Percentiles rank a stretch among this genome's conserved stretches.
These are phyloP conservation scores for Pungitius pungitius DNA, from an alignment of 2,113 vertebrate genomes.

Conservation along the genomic window DNA sequence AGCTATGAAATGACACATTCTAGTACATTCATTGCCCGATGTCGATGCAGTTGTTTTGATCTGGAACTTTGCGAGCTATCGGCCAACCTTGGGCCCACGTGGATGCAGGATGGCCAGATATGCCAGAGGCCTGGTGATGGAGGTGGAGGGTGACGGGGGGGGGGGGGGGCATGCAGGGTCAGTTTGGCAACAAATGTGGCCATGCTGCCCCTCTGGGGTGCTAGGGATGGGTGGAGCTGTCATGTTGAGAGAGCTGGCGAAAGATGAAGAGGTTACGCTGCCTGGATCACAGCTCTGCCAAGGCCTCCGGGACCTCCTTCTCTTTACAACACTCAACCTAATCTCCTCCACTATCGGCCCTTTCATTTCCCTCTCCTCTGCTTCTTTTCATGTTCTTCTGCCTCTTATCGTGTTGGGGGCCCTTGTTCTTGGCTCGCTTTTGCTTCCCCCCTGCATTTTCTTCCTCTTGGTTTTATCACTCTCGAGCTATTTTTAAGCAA, in stretches of 20 bases:
- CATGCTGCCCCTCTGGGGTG: slow-evolving; percentile 49
- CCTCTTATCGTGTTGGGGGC: slow-evolving; percentile 42
- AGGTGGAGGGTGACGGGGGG: slow-evolving; percentile 4
- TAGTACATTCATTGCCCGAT: background rate
- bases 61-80: background rate
- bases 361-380: slow-evolving; percentile 41
- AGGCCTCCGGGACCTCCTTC: slow-evolving; percentile 50
- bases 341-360: slow-evolving; percentile 40
- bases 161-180: slow-evolving; percentile 22
- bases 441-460: slow-evolving; percentile 2
- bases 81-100: background rate
- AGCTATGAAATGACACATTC: background rate
- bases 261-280: slow-evolving; percentile 69
- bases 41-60: background rate
- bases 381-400: slow-evolving; percentile 40
- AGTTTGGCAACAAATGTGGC: slow-evolving; percentile 48
- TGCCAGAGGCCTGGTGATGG: slow-evolving; percentile 13
- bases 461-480: slow-evolving; percentile 30
- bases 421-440: slow-evolving; percentile 36
- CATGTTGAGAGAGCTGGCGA: slow-evolving; percentile 61
- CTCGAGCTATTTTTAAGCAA: slow-evolving; percentile 28
- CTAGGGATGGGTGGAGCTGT: slow-evolving; percentile 59
- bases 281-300: slow-evolving; percentile 60
- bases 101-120: background rate
- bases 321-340: slow-evolving; percentile 49